Base-by-base conservation (phyloP, 1,140 invertebrate genomes). In the Procambarus clarkii region DNA sequence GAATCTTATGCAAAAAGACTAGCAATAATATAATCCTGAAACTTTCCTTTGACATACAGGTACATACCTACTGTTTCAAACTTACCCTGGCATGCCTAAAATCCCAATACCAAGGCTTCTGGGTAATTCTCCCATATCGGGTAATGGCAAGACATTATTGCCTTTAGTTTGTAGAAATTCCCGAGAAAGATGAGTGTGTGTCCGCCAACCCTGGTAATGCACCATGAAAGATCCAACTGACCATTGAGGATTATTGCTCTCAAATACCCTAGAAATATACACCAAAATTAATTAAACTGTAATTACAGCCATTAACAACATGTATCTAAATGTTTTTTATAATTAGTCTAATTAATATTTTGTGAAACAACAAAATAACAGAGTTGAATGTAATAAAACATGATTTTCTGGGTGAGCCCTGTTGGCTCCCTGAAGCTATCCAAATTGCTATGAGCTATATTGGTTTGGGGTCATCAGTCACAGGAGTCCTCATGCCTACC, bases 41-140 rank as follows among this genome's bases (percentile, higher is more conserved):
- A 54, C 50, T 54, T 54, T 54, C 50, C 50, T 11, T 54, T 54
- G 11, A 54, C 50, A 54, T 54, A 54, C 50, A 54, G 34, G 5
- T 54, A 54, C 13, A 54, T 5, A 54, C 8, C 50, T 54, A 9
- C 50, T 9, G 18, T 5, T 64, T 2, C 21, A 64, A 11, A 94
- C 94, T 96, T 81, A 88, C 86, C 86, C 96, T 78, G 96, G 95
- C 96, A 96, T 96, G 92, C 96, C 96, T 58, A 96, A 93, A 77
- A 95, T 93, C 60, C 96, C 96, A 44, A 97, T 93, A 2, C 94
- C 95, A 46, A 96, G 94, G 3, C 96, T 96, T 21, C 94, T 64
- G 11, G 96, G 95, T 83, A 96, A 93, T 69, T 95, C 94, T 46
- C 94, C 94, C 64, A 96, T 93, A 89, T 96, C 95, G 18, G 96